Evolutionary conservation across 2,888 invertebrate species (phyloP).

Genomic region (Dynastes maya): DNA sequence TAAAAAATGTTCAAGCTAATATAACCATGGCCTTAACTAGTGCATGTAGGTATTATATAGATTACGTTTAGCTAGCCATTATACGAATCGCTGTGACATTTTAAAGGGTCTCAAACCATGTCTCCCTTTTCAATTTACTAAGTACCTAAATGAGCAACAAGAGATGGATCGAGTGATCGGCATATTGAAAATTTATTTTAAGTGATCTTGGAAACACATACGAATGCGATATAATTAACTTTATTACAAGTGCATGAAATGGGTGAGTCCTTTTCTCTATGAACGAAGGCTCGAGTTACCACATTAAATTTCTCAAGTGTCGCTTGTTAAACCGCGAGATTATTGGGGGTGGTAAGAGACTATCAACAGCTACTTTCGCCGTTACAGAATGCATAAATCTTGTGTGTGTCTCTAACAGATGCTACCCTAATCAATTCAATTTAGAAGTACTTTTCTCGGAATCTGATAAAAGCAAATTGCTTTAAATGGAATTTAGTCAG

Average conservation of each 20-base stretch:
- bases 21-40: too few relatives aligned
- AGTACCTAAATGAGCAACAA: too few relatives aligned
- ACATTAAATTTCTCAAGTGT: background rate
- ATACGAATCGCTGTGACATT: too few relatives aligned
- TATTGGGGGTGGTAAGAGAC: background rate
- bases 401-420: background rate
- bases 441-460: slow-evolving; percentile 4
- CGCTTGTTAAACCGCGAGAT: background rate
- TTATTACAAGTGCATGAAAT: slow-evolving; percentile 7
- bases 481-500: too few relatives aligned
- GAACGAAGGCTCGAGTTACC: background rate
- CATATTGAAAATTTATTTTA: slow-evolving; percentile 1
- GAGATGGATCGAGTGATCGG: background rate
- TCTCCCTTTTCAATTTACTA: too few relatives aligned
- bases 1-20: too few relatives aligned
- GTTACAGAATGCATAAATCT: background rate
- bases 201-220: background rate
- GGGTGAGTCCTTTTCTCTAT: slow-evolving; percentile 2
- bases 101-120: too few relatives aligned
- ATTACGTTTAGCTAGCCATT: too few relatives aligned
- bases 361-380: background rate
- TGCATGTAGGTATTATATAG: too few relatives aligned
- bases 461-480: background rate
- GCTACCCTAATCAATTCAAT: background rate
- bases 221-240: slow-evolving; percentile 4